A percentile compares a stretch with the other conserved stretches of the same genome.
Conservation (phyloP, 2,888 invertebrate genomes). For the Sphinx pinastri region DNA sequence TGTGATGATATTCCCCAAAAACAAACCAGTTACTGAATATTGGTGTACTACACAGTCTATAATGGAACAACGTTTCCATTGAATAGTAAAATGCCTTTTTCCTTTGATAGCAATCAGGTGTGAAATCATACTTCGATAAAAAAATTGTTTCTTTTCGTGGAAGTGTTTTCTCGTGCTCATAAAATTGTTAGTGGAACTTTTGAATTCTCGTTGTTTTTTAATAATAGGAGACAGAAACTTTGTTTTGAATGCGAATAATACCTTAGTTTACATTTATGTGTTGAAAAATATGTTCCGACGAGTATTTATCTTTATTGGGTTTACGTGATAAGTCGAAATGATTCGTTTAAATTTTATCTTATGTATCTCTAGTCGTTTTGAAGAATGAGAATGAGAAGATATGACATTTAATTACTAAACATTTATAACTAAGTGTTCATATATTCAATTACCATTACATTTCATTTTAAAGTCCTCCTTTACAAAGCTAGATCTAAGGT, state of each 20-base stretch:
- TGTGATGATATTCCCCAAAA: constrained; percentile 26
- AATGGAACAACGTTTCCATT: constrained; percentile 46
- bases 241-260: no score
- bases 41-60: constrained; percentile 39
- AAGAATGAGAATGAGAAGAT: no score
- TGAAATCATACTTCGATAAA: constrained; percentile 21
- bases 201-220: background rate
- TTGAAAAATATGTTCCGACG: background rate
- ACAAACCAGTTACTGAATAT: constrained; percentile 25
- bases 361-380: background rate
- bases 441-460: background rate
- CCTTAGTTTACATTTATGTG: background rate
- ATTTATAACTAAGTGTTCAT: no score
- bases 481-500: background rate
- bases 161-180: background rate
- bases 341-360: background rate
- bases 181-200: background rate
- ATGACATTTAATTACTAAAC: background rate
- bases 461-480: background rate
- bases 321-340: background rate
- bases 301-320: background rate
- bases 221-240: no score
- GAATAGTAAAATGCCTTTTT: constrained; percentile 37
- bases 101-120: constrained; percentile 38
- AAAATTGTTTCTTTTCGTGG: background rate